Conservation (phyloP, 2,113 vertebrate genomes). For the Platichthys flesus region DNA sequence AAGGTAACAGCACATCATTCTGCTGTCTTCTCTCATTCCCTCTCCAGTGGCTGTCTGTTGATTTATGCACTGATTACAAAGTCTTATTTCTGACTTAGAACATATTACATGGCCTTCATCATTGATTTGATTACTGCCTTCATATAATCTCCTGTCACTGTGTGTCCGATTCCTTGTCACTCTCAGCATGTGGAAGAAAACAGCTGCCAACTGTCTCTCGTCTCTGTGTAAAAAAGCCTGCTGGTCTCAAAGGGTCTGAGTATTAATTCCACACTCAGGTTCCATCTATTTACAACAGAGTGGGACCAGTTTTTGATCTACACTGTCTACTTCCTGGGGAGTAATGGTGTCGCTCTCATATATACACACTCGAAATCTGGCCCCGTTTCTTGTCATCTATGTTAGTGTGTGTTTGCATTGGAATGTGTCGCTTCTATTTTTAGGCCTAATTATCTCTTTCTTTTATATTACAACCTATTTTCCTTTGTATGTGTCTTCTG, state of each 20-base stretch:
- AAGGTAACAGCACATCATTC: background rate
- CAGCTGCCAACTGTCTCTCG: slow-evolving; percentile 20
- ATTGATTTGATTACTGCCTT: slow-evolving; percentile 23
- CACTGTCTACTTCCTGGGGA: slow-evolving; percentile 13
- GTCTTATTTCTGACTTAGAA: slow-evolving; percentile 11
- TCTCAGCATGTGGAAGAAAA: slow-evolving; percentile 19
- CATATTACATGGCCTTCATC: slow-evolving; percentile 7
- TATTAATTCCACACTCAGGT: slow-evolving; percentile 9
- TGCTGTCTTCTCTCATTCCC: background rate
- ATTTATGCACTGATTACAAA: slow-evolving; percentile 5
- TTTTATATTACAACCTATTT: slow-evolving; percentile 12
- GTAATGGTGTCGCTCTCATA: background rate
- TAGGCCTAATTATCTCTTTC: slow-evolving; percentile 41
- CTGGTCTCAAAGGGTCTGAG: background rate
- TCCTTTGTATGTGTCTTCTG: slow-evolving; percentile 17
- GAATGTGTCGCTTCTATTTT: slow-evolving; percentile 55
- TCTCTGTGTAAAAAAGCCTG: slow-evolving; percentile 1
- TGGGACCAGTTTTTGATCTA: background rate
- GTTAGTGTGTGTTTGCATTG: slow-evolving; percentile 40
- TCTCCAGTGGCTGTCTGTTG: background rate
- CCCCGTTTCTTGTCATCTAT: slow-evolving; percentile 45
- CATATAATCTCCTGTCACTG: slow-evolving; percentile 14
- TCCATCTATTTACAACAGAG: slow-evolving; percentile 4
- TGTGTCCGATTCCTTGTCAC: slow-evolving; percentile 28
- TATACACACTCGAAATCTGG: slow-evolving; percentile 5